Evolutionary conservation across 2,888 invertebrate species (phyloP).

Genomic region (Tolmerus cingulatus): DNA sequence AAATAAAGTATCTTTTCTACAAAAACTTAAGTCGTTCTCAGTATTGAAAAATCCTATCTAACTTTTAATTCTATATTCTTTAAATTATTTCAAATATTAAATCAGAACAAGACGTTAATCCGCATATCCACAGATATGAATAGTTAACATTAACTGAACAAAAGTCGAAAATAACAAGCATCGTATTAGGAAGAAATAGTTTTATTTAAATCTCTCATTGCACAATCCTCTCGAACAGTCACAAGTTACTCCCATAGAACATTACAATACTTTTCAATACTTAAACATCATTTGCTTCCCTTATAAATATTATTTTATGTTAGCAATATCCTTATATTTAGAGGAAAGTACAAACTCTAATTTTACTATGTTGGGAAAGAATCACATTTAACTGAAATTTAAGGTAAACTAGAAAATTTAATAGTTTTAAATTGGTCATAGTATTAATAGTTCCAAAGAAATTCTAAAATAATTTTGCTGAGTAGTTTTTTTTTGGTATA

Average conservation of each 20-base stretch:
- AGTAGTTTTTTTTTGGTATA: not conserved
- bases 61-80: not conserved
- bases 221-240: not conserved
- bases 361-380: not conserved
- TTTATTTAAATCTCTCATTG: constrained; percentile 8
- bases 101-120: no score
- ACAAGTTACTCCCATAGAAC: not conserved
- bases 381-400: not conserved
- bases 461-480: not conserved
- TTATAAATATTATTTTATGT: constrained; percentile 12
- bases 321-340: not conserved
- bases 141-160: not conserved
- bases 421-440: not conserved
- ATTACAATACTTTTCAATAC: not conserved
- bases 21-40: not conserved
- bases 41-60: not conserved
- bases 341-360: constrained; percentile 6
- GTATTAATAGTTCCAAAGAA: not conserved
- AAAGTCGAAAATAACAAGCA: not conserved
- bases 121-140: no score
- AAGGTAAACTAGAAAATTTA: not conserved
- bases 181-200: not conserved
- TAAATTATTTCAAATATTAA: not conserved
- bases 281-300: not conserved
- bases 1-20: not conserved